Evolutionary conservation across 2,797 vertebrate species (phyloP).

Genomic region (Sparidentex hasta): DNA sequence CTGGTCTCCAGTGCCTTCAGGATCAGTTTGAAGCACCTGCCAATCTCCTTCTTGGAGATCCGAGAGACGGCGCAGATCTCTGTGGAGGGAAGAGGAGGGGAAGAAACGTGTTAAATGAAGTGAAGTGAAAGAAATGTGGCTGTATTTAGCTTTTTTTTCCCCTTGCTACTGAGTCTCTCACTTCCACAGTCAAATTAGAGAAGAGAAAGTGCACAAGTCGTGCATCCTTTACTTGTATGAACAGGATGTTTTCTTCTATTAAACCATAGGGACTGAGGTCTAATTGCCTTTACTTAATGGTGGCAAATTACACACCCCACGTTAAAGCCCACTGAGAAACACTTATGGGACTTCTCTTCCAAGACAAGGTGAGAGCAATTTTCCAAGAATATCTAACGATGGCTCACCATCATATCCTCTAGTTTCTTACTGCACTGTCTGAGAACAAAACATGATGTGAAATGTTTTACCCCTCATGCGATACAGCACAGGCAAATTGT

Average conservation of each 20-base stretch:
- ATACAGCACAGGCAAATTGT: no score
- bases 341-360: not conserved
- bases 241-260: not conserved
- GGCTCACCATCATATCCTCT: not conserved
- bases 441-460: not conserved
- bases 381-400: not conserved
- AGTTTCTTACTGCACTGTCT: not conserved
- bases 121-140: not conserved
- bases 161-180: not conserved
- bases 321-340: not conserved
- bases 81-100: constrained; percentile 61
- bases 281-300: constrained; percentile 3
- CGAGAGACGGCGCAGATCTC: constrained; percentile 99
- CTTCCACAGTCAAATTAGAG: not conserved
- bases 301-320: not conserved
- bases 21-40: constrained; percentile 94
- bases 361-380: not conserved
- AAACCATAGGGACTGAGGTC: not conserved
- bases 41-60: constrained; percentile 99
- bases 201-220: not conserved
- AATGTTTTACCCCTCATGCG: not conserved
- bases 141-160: not conserved
- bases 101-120: not conserved
- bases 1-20: constrained; percentile 99
- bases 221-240: not conserved